Evolutionary conservation across 2,888 invertebrate genomes (phyloP).

Genomic region (Seladonia tumulorum): DNA sequence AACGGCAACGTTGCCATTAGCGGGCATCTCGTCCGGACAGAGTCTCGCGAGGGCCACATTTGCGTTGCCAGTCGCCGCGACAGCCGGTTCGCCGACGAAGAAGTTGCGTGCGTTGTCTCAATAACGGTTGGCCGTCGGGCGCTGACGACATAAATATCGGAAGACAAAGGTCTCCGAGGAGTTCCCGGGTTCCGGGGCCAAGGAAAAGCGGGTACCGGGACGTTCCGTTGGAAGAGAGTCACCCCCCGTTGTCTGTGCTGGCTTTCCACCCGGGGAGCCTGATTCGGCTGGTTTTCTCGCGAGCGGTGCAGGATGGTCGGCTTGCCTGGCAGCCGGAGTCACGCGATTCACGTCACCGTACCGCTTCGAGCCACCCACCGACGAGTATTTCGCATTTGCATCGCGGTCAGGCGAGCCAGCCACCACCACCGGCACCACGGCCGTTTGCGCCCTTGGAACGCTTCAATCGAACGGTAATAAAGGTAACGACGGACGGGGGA

Average conservation of each 20-base stretch:
- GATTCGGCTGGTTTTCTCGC: conserved; percentile 32
- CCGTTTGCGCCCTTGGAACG: conserved; percentile 57
- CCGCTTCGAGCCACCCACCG: conserved; percentile 77
- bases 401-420: conserved; percentile 40
- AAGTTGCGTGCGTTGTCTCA: conserved; percentile 70
- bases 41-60: background rate
- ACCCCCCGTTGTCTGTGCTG: background rate
- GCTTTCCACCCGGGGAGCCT: conserved; percentile 9
- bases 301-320: conserved; percentile 40
- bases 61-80: background rate
- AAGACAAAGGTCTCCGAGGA: conserved; percentile 67
- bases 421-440: conserved; percentile 43
- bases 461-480: conserved; percentile 43
- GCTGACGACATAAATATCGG: conserved; percentile 75
- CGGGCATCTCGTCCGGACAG: background rate
- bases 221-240: conserved; percentile 6
- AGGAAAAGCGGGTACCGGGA: conserved; percentile 38
- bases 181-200: background rate
- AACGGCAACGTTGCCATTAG: background rate
- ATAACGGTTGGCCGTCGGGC: conserved; percentile 61
- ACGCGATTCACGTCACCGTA: conserved; percentile 80
- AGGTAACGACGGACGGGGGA: conserved; percentile 4
- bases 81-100: conserved; percentile 6
- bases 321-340: conserved; percentile 70
- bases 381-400: conserved; percentile 63